A percentile compares a stretch with the other conserved stretches of the same genome.
These are phyloP conservation scores for Lochmaea crataegi DNA, from an alignment of 2,888 invertebrate species.

Conservation along the genomic window DNA sequence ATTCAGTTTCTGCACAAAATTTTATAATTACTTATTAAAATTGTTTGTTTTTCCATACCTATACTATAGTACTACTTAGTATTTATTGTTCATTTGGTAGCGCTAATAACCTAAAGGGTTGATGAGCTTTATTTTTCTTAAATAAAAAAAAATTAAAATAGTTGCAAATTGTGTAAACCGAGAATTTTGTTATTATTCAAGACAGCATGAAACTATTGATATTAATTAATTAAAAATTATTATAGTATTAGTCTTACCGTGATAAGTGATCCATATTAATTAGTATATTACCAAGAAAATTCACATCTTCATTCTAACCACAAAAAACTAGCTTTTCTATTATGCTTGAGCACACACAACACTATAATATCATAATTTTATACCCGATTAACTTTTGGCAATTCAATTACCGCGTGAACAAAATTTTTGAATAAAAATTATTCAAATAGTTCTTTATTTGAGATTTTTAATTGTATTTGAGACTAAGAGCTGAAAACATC, in stretches of 20 bases:
- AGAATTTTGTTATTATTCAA: no score
- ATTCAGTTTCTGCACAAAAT: no score
- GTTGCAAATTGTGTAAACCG: no score
- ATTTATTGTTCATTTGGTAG: no score
- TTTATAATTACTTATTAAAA: no score
- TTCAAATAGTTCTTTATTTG: background rate
- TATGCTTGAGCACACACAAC: background rate
- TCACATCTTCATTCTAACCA: background rate
- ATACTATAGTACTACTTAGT: no score
- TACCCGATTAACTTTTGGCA: background rate
- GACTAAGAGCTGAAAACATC: conserved; percentile 53
- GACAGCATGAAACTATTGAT: no score
- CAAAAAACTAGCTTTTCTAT: background rate
- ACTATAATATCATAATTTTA: background rate
- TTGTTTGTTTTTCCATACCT: no score
- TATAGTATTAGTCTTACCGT: background rate
- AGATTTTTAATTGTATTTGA: conserved; percentile 12
- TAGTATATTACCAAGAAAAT: background rate
- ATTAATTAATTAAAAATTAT: background rate
- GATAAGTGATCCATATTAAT: background rate
- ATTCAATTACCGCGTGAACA: background rate
- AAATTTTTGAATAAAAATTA: background rate
- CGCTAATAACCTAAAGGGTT: no score
- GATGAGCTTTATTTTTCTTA: no score
- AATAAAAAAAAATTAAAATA: no score